Evolutionary conservation across 2,888 invertebrate species (phyloP).

Genomic region (Nymphalis urticae): DNA sequence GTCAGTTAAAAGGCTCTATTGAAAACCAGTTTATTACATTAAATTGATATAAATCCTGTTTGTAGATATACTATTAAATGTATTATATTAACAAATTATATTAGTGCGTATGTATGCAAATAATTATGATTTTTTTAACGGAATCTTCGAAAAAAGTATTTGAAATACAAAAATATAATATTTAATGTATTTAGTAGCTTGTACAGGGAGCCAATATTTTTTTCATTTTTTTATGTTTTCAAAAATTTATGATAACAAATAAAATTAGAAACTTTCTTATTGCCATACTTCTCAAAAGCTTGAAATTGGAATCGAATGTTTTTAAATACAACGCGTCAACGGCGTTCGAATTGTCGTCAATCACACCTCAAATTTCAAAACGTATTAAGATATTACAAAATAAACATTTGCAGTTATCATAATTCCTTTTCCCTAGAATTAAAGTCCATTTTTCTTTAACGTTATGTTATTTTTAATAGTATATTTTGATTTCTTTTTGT

Average conservation of each 20-base stretch:
- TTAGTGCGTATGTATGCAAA: no score
- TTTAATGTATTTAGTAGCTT: no score
- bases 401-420: not conserved
- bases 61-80: not conserved
- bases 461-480: not conserved
- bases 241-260: not conserved
- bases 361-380: constrained; percentile 61
- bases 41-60: not conserved
- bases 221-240: not conserved
- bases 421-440: constrained; percentile 17
- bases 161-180: no score
- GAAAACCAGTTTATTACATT: not conserved
- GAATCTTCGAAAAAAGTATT: no score
- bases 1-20: not conserved
- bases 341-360: constrained; percentile 64
- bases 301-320: constrained; percentile 77
- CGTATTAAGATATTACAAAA: constrained; percentile 43
- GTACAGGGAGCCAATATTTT: not conserved
- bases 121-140: no score
- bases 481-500: constrained; percentile 1
- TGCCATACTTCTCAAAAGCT: constrained; percentile 52
- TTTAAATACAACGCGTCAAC: constrained; percentile 66
- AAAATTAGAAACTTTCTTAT: constrained; percentile 47
- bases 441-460: constrained; percentile 25
- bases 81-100: no score